phyloP scores from a whole-genome alignment of 2,113 vertebrate species.

The Reinhardtius hippoglossoides region DNA sequence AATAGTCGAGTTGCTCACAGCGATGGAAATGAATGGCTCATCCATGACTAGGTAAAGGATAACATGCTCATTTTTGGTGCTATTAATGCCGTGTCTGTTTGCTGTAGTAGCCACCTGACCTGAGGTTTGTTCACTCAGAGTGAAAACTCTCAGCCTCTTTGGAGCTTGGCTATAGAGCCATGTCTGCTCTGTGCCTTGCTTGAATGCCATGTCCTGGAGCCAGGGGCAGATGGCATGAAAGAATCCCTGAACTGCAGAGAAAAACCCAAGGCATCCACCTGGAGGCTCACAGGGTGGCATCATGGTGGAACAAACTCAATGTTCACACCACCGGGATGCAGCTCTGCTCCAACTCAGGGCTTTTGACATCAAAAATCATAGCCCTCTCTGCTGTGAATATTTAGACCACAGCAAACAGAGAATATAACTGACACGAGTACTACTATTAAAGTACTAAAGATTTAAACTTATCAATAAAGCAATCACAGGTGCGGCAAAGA shows the following conservation, averaged over 20 bases:
- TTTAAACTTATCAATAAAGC: too few relatives aligned
- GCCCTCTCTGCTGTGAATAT: slow-evolving; percentile 23
- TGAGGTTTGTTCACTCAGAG: slow-evolving; percentile 51
- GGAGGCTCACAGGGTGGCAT: slow-evolving; percentile 63
- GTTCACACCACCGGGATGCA: slow-evolving; percentile 53
- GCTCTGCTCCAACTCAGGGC: slow-evolving; percentile 18
- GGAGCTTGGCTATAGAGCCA: slow-evolving; percentile 43
- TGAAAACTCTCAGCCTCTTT: slow-evolving; percentile 55
- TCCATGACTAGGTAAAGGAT: slow-evolving; percentile 15
- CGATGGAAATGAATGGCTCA: slow-evolving; percentile 24
- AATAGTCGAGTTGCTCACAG: neutral
- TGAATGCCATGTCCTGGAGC: slow-evolving; percentile 75
- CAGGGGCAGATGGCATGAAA: slow-evolving; percentile 80
- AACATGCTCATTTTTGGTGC: slow-evolving; percentile 9
- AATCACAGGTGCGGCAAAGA: neutral
- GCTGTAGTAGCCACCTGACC: slow-evolving; percentile 45
- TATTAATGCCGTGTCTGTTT: slow-evolving; percentile 43
- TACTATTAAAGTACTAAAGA: too few relatives aligned
- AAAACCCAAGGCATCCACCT: slow-evolving; percentile 68
- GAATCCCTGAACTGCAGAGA: slow-evolving; percentile 66
- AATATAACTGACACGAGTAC: neutral
- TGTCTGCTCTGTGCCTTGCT: slow-evolving; percentile 59
- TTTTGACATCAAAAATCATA: slow-evolving; percentile 31
- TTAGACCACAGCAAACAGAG: neutral
- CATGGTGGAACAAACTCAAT: slow-evolving; percentile 68